These are phyloP conservation scores for Diaprepes abbreviatus DNA, from an alignment of 2,888 invertebrate genomes.

Conservation along the genomic window DNA sequence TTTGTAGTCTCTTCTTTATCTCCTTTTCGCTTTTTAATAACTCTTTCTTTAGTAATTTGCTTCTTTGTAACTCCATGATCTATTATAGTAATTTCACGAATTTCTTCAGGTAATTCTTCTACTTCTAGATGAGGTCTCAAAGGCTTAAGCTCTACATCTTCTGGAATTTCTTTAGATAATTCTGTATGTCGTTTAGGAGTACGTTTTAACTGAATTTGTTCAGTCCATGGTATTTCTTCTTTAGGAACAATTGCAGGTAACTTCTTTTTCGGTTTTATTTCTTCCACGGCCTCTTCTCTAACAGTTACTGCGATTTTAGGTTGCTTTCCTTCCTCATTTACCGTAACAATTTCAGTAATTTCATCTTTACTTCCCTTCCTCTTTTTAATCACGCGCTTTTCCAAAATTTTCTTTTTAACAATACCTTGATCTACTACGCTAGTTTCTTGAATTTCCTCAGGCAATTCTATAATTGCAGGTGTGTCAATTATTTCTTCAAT, in stretches of 20 bases:
- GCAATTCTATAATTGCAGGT: slow-evolving; percentile 50
- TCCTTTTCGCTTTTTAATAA: slow-evolving; percentile 67
- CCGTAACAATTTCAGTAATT: slow-evolving; percentile 60
- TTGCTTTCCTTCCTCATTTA: slow-evolving; percentile 60
- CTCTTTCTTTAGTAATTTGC: slow-evolving; percentile 63
- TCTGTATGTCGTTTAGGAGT: slow-evolving; percentile 61
- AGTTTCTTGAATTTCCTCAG: slow-evolving; percentile 55
- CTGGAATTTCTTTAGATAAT: slow-evolving; percentile 8
- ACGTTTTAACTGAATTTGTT: slow-evolving; percentile 59
- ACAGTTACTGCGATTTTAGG: slow-evolving; percentile 56
- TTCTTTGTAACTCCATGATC: slow-evolving; percentile 53
- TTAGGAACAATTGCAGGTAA: slow-evolving; percentile 53
- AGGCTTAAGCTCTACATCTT: slow-evolving; percentile 27
- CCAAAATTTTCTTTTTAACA: slow-evolving; percentile 58
- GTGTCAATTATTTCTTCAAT: slow-evolving; percentile 23
- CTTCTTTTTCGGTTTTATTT: slow-evolving; percentile 38
- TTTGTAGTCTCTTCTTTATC: slow-evolving; percentile 61
- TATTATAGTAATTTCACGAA: slow-evolving; percentile 59
- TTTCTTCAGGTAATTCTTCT: slow-evolving; percentile 65
- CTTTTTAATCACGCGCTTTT: slow-evolving; percentile 55
- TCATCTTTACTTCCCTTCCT: slow-evolving; percentile 60
- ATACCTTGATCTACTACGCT: slow-evolving; percentile 62
- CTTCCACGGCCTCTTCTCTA: slow-evolving; percentile 60
- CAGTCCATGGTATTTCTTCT: slow-evolving; percentile 61
- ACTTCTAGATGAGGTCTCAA: slow-evolving; percentile 45